Evolutionary conservation across 1,140 invertebrate genomes (phyloP).

Genomic region (Penaeus indicus): DNA sequence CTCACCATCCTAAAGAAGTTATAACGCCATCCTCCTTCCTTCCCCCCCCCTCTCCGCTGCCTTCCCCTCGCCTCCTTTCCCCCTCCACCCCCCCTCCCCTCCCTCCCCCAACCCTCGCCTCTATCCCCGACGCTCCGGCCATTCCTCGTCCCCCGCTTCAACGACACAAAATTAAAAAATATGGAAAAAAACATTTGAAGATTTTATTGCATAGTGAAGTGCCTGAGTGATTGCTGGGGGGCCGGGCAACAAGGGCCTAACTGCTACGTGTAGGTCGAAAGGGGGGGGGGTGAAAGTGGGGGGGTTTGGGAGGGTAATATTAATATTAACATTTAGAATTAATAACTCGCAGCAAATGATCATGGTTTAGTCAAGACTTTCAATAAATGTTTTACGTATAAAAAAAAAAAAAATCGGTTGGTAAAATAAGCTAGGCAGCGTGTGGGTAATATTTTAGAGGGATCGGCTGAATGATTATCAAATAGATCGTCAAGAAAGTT

Average conservation of each 20-base stretch:
- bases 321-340: too few relatives aligned
- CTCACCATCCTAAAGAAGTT: too few relatives aligned
- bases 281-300: not conserved
- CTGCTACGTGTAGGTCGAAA: too few relatives aligned
- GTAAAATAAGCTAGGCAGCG: too few relatives aligned
- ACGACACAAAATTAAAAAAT: slow-evolving; percentile 59
- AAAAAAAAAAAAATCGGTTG: too few relatives aligned
- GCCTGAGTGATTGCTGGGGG: not conserved
- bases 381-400: too few relatives aligned
- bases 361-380: too few relatives aligned
- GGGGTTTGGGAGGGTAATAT: not conserved
- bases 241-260: slow-evolving; percentile 2
- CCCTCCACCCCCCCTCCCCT: not conserved
- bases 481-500: too few relatives aligned
- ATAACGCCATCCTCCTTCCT: not conserved
- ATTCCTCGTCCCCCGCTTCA: slow-evolving; percentile 47
- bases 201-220: slow-evolving; percentile 63
- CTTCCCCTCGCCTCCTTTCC: not conserved
- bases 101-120: not conserved
- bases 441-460: too few relatives aligned
- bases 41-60: not conserved
- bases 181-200: slow-evolving; percentile 55
- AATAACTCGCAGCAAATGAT: too few relatives aligned
- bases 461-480: too few relatives aligned
- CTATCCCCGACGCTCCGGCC: slow-evolving; percentile 25